These are phyloP conservation scores for Boleophthalmus pectinirostris DNA, from an alignment of 2,113 vertebrate species.

Conservation along the genomic window DNA sequence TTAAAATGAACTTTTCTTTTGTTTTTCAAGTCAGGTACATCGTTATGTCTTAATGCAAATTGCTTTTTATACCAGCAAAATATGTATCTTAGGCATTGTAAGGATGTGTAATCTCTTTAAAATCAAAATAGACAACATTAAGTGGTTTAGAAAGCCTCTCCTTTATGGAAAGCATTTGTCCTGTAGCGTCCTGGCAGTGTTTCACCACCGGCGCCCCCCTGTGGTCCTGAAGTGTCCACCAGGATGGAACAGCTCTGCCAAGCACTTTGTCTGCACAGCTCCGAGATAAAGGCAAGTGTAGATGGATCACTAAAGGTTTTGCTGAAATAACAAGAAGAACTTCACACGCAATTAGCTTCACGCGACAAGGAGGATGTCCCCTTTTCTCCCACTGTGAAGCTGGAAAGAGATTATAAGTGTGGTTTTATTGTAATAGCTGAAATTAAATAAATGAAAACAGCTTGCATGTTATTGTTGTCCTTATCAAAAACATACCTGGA, in stretches of 20 bases:
- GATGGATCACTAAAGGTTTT: slow-evolving; percentile 1
- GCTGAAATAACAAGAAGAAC: slow-evolving; percentile 2
- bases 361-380: not conserved
- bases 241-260: not conserved
- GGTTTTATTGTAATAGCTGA: not conserved
- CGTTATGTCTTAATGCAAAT: too few relatives aligned
- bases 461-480: not conserved
- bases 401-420: not conserved
- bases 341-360: slow-evolving; percentile 13
- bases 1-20: too few relatives aligned
- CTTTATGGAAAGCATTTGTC: not conserved
- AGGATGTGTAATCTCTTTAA: not conserved
- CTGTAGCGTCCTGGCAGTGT: slow-evolving; percentile 1
- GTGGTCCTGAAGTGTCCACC: not conserved
- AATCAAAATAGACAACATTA: not conserved
- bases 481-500: not conserved
- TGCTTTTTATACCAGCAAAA: not conserved
- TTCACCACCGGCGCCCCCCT: not conserved
- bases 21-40: too few relatives aligned
- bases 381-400: not conserved
- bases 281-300: not conserved
- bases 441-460: not conserved
- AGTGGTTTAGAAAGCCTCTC: not conserved
- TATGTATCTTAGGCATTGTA: not conserved
- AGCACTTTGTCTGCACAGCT: not conserved